Evolutionary conservation across 2,797 vertebrate genomes (phyloP), one percentile per base, ranked within the genome.

Genomic region (Morelia viridis): DNA sequence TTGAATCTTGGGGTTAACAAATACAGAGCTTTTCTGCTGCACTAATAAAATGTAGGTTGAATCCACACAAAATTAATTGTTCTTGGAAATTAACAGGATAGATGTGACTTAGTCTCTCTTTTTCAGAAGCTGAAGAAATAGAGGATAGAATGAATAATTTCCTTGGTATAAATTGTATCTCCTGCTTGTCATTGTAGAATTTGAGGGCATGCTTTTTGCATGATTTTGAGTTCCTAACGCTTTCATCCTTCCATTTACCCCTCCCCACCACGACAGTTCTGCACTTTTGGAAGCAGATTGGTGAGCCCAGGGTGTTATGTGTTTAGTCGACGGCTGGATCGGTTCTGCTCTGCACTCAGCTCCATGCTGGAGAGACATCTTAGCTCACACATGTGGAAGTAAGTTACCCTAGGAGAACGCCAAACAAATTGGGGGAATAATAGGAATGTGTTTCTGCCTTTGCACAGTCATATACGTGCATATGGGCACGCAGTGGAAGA

Each of bases 321-420:
- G 28, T 99, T 99, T 91, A 98, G 98, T 97, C 97, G 98, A 61
- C 97, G 98, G 94, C 98, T 99, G 50, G 98, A 99, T 96, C 98
- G 98, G 91, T 98, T 99, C 97, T 98, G 98, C 96, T 98, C 98
- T 0, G 98, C 98, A 28, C 97, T 99, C 91, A 98, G 98, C 96
- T 98, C 97, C 96, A 99, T 99, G 98, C 96, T 99, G 96, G 98
- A 99, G 96, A 97, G 97, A 93, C 98, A 99, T 96, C 98, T 99
- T 96, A 99, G 98, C 65, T 97, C 98, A 0, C 98, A 98, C 95
- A 97, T 98, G 94, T 99, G 98, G 98, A 99, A 98, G 98, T 99
- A 97, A 98, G 98, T 96, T 50, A 60, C 85, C 56, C 0, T 5
- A 61, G 28, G 15, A 24, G 57, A 35, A 85, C 19, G 22, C 8